Conservation (phyloP, 2,797 vertebrate species). For the Caiman crocodilus region DNA sequence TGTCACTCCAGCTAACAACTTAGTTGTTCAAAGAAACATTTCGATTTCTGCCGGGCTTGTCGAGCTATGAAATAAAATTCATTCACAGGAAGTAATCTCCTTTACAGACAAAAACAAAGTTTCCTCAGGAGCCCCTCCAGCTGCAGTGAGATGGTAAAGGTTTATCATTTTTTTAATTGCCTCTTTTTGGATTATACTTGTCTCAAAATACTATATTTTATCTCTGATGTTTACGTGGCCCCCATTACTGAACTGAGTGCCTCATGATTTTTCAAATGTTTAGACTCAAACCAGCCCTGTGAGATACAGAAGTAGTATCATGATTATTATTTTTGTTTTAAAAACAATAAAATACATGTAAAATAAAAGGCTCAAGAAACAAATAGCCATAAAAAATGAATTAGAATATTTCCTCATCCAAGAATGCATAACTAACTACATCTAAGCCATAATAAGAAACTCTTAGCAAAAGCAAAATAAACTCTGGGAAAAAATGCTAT, state of each 20-base stretch:
- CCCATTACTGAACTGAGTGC: not conserved
- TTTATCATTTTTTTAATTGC: not conserved
- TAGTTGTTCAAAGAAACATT: not conserved
- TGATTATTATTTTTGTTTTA: not conserved
- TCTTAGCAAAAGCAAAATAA: not conserved
- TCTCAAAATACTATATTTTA: not conserved
- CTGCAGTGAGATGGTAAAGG: not conserved
- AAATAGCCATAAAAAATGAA: not conserved
- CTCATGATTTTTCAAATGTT: not conserved
- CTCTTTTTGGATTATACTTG: not conserved
- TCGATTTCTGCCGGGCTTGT: not conserved
- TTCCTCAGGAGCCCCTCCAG: not conserved
- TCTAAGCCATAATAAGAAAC: accelerated
- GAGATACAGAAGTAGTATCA: not conserved
- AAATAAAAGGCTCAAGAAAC: not conserved
- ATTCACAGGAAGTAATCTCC: slow-evolving; percentile 33
- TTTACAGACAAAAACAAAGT: slow-evolving; percentile 6
- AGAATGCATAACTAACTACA: not conserved
- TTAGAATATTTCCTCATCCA: not conserved
- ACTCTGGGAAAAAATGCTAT: not conserved
- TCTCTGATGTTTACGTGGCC: not conserved
- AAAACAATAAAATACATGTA: not conserved
- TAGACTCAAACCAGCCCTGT: not conserved
- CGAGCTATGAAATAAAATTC: slow-evolving; percentile 21
- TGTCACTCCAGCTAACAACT: slow-evolving; percentile 5